Evolutionary conservation across 2,888 invertebrate species (phyloP).

Genomic region (Eupithecia tripunctaria): DNA sequence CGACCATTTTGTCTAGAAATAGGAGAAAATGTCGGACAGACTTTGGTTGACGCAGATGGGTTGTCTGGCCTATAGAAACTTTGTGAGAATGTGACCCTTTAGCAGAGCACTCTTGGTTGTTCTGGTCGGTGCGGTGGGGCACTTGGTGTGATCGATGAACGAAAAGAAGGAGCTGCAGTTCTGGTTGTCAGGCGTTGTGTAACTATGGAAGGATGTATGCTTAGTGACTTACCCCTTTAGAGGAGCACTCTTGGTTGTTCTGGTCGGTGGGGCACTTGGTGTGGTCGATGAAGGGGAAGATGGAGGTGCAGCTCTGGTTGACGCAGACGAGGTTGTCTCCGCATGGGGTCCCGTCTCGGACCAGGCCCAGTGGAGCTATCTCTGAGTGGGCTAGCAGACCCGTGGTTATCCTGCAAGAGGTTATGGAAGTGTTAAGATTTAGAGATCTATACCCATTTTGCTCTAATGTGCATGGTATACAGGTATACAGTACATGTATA

Average conservation of each 20-base stretch:
- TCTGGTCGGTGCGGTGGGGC: conserved; percentile 96
- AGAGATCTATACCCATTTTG: too few relatives aligned
- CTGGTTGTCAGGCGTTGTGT: conserved; percentile 85
- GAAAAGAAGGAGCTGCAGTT: conserved; percentile 94
- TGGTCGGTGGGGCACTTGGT: conserved; percentile 96
- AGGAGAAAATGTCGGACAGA: too few relatives aligned
- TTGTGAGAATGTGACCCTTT: too few relatives aligned
- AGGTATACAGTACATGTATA: too few relatives aligned
- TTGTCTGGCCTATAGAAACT: too few relatives aligned
- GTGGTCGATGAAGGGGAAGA: conserved; percentile 93
- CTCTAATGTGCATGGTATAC: too few relatives aligned
- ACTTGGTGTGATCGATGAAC: conserved; percentile 93
- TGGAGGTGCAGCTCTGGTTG: conserved; percentile 95
- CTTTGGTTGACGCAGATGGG: too few relatives aligned
- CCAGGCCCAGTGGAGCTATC: conserved; percentile 92
- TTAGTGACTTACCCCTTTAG: conserved; percentile 92
- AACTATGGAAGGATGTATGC: background rate
- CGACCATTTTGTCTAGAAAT: too few relatives aligned
- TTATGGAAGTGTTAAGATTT: background rate
- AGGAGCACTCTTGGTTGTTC: conserved; percentile 95
- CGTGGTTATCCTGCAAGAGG: conserved; percentile 87
- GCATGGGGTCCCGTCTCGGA: conserved; percentile 97
- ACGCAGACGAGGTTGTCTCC: conserved; percentile 96
- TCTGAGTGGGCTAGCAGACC: conserved; percentile 87
- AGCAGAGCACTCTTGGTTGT: too few relatives aligned